Evolutionary conservation across 2,797 vertebrate genomes (phyloP).

Genomic region (Brachyrhaphis roseni): DNA sequence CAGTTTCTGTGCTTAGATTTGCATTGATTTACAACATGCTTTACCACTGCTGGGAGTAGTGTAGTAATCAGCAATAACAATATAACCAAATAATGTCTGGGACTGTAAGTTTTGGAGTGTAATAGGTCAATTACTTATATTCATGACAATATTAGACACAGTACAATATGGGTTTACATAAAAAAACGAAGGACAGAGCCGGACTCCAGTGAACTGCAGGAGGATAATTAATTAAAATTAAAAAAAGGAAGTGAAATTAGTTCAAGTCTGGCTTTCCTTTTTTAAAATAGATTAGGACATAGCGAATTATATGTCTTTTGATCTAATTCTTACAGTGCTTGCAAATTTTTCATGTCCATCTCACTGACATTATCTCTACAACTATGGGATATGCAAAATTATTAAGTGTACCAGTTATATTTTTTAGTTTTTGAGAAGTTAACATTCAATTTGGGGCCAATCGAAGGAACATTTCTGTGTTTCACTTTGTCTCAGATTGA

Average conservation of each 20-base stretch:
- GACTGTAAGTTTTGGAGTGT: background rate
- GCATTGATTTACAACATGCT: conserved; percentile 9
- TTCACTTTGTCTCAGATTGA: background rate
- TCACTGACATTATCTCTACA: background rate
- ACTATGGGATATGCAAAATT: background rate
- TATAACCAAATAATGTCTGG: background rate
- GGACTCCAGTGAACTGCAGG: background rate
- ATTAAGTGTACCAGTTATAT: background rate
- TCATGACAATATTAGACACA: background rate
- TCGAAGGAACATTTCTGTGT: background rate
- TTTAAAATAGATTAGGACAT: background rate
- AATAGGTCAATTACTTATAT: background rate
- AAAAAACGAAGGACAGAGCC: background rate
- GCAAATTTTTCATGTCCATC: background rate
- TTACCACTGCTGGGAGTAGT: conserved; percentile 7
- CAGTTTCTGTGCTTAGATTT: conserved; percentile 2
- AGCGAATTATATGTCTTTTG: background rate
- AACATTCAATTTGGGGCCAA: background rate
- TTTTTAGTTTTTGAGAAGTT: background rate
- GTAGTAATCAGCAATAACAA: conserved; percentile 4
- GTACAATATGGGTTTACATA: background rate
- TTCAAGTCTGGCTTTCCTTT: background rate
- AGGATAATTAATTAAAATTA: too few relatives aligned
- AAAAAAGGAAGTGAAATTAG: background rate
- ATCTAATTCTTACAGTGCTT: background rate